Evolutionary conservation across 2,113 vertebrate species (phyloP), one percentile per base, ranked within the genome.

Genomic region (Litocranius walleri): DNA sequence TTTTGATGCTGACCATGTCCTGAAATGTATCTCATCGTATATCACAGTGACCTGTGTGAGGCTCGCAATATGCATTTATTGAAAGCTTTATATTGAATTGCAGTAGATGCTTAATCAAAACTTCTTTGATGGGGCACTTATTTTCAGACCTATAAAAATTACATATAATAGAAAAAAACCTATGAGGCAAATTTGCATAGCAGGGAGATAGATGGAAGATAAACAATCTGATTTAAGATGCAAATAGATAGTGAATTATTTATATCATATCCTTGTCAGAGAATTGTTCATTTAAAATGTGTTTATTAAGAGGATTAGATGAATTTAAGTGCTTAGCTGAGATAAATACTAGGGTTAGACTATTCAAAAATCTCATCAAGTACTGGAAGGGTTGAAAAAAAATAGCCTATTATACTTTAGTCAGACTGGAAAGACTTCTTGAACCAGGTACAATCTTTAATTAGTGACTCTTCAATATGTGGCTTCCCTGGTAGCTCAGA

Each of bases 231-330:
- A 92, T 96, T 96, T 92, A 96, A 90, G 14, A 96, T 97, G 92
- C 48, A 97, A 97, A 96, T 97, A 43, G n/a, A 29, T 48, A 52
- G n/a, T 96, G 64, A 97, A 97, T 92, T 95, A 97, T 97, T 88
- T 91, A 84, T 95, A 52, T 71, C 29, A 67, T 80, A 92, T 94
- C 90, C 78, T 94, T 85, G 40, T 96, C 83, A 96, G 21, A 93
- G 91, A 90, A 90, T 59, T 97, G 21, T 95, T 93, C 54, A 64
- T 95, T 97, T 91, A 81, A 95, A 94, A 77, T 96, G 43, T 97
- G 85, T 86, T 97, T 96, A 84, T 90, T 94, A 67, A 90, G 92
- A 94, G 4, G 62, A 92, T 54, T 94, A 40, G 43, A 77, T 97
- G 48, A 95, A 94, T 71, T 27, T 89, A 84, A 81, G 30, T 86